Percentiles rank a stretch among this genome's conserved stretches.
phyloP scores from a whole-genome alignment of 2,113 vertebrate genomes.

The Trichechus manatus region DNA sequence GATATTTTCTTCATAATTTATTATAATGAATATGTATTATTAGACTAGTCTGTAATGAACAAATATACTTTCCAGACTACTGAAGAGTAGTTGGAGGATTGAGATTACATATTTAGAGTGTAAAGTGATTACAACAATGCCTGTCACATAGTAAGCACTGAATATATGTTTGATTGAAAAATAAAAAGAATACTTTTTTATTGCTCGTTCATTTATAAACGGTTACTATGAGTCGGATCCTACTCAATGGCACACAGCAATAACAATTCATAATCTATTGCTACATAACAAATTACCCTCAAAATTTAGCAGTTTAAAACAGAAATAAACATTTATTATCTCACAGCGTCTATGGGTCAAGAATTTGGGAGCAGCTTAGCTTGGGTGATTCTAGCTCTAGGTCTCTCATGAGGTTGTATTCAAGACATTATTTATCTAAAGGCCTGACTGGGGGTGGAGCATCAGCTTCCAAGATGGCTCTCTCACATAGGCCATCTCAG shows the following conservation, averaged over 20 bases:
- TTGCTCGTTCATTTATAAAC: no score
- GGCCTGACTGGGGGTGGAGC: not conserved
- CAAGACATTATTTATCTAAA: not conserved
- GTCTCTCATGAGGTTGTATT: not conserved
- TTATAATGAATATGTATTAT: not conserved
- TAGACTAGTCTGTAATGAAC: not conserved
- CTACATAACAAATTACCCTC: not conserved
- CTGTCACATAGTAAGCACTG: no score
- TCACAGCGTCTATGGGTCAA: not conserved
- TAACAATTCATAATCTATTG: not conserved
- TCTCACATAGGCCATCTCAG: not conserved
- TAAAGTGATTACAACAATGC: no score
- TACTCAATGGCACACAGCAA: no score
- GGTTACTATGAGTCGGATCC: no score
- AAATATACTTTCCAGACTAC: not conserved
- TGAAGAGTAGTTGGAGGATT: not conserved
- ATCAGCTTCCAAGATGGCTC: not conserved
- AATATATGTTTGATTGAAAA: no score
- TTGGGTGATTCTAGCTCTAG: not conserved
- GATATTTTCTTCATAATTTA: constrained; percentile 11
- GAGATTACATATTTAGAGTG: no score
- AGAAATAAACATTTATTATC: not conserved
- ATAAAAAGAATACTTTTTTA: no score
- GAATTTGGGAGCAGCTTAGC: not conserved
- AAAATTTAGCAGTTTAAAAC: not conserved